Evolutionary conservation across 2,797 vertebrate species (phyloP).

Genomic region (Phataginus tricuspis): DNA sequence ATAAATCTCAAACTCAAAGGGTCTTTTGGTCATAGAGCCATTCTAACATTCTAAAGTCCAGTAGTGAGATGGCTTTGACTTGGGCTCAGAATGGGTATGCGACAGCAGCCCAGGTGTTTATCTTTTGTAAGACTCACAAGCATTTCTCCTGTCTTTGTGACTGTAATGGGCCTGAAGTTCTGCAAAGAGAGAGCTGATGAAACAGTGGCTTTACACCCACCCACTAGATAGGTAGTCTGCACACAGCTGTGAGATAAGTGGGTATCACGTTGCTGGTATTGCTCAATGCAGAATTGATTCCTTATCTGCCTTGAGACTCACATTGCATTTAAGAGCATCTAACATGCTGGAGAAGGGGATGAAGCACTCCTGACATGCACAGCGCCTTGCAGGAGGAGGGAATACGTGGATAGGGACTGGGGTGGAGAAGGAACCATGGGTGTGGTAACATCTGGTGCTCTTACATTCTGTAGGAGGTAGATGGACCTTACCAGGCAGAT

Average conservation of each 20-base stretch:
- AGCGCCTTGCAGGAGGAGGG: slow-evolving; percentile 59
- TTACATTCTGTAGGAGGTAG: neutral
- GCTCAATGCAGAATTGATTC: neutral
- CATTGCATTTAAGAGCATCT: neutral
- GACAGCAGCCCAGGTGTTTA: slow-evolving; percentile 61
- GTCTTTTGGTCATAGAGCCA: slow-evolving; percentile 44
- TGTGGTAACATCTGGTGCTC: neutral
- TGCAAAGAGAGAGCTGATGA: slow-evolving; percentile 60
- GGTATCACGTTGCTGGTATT: neutral
- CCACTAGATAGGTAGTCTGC: neutral
- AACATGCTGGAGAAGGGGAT: neutral
- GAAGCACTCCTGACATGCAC: neutral
- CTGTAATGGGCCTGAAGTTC: slow-evolving; percentile 44
- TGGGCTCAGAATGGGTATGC: neutral
- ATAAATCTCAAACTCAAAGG: slow-evolving; percentile 59
- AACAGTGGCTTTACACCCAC: neutral
- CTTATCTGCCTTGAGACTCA: neutral
- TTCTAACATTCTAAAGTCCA: slow-evolving; percentile 26
- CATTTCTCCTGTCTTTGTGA: slow-evolving; percentile 61
- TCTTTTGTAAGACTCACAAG: slow-evolving; percentile 36
- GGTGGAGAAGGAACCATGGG: neutral
- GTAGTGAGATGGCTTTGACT: slow-evolving; percentile 37
- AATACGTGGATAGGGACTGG: neutral
- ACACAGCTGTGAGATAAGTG: neutral
- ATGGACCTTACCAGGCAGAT: neutral